These are phyloP conservation scores for Albula glossodonta DNA, from an alignment of 2,113 vertebrate species.

Conservation along the genomic window DNA sequence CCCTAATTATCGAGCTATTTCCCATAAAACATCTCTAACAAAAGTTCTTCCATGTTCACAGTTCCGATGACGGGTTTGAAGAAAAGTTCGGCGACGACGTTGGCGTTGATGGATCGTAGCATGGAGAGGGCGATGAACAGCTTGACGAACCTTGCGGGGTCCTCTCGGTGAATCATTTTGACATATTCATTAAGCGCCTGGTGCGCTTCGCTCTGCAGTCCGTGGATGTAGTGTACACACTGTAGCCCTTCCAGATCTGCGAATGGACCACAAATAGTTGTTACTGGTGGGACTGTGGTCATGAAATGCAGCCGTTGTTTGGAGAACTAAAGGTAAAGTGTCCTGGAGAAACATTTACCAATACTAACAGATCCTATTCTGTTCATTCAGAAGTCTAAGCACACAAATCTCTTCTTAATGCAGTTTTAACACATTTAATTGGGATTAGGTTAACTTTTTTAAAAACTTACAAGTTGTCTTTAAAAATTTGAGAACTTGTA, in stretches of 20 bases:
- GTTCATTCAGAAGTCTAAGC: neutral
- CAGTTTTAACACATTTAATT: neutral
- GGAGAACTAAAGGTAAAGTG: neutral
- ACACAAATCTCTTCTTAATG: too few relatives aligned
- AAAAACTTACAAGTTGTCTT: too few relatives aligned
- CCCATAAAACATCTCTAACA: constrained; percentile 95
- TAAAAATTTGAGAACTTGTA: too few relatives aligned
- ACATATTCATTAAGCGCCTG: constrained; percentile 91
- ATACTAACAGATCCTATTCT: neutral
- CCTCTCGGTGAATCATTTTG: constrained; percentile 79
- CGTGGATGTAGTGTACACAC: constrained; percentile 89
- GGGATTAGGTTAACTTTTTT: neutral
- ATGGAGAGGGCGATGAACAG: constrained; percentile 88
- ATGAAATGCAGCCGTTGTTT: neutral
- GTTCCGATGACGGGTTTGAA: constrained; percentile 91
- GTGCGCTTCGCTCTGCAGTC: constrained; percentile 88
- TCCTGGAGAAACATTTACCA: neutral
- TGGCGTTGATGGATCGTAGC: constrained; percentile 84
- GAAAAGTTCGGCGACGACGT: constrained; percentile 88
- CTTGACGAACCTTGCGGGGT: constrained; percentile 83
- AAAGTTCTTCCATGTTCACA: constrained; percentile 95
- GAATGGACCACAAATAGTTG: constrained; percentile 31
- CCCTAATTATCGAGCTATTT: constrained; percentile 65
- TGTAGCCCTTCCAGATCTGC: constrained; percentile 87
- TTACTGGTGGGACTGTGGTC: neutral